phyloP scores from a whole-genome alignment of 2,113 vertebrate species.

The Syrmaticus mikado region DNA sequence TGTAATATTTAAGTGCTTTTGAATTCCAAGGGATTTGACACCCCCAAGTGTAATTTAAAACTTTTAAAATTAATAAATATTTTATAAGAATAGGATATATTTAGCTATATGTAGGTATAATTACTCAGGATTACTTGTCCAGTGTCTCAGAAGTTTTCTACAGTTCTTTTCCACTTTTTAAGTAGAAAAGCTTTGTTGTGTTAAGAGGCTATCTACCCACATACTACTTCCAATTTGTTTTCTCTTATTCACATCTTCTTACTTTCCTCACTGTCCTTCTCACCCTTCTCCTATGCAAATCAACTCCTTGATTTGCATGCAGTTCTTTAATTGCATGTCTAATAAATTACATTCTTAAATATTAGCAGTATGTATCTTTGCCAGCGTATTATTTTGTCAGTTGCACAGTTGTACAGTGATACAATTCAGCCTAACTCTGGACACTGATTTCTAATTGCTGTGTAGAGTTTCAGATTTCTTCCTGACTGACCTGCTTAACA shows the following conservation, averaged over 20 bases:
- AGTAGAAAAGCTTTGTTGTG: neutral
- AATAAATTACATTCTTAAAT: conserved; percentile 16
- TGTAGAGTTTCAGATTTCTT: conserved; percentile 20
- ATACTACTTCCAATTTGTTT: neutral
- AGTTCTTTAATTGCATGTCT: neutral
- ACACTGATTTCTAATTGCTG: neutral
- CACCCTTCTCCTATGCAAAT: conserved; percentile 1
- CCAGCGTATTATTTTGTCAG: neutral
- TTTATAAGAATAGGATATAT: conserved; percentile 34
- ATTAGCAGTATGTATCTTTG: neutral
- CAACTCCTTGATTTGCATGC: neutral
- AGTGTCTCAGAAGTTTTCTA: neutral
- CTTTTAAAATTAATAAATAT: conserved; percentile 48
- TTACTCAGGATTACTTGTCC: neutral
- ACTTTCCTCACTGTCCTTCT: neutral
- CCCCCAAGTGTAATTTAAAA: conserved; percentile 30
- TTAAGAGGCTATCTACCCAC: neutral
- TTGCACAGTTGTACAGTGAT: neutral
- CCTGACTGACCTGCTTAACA: conserved; percentile 49
- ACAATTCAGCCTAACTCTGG: neutral
- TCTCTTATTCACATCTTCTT: neutral
- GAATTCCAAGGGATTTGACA: conserved; percentile 47
- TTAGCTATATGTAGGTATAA: neutral
- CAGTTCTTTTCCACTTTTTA: neutral
- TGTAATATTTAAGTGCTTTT: conserved; percentile 23